Percentiles rank a stretch among this genome's conserved stretches.
phyloP scores from a whole-genome alignment of 2,888 invertebrate genomes.

The Pachycephus smyrnensis region DNA sequence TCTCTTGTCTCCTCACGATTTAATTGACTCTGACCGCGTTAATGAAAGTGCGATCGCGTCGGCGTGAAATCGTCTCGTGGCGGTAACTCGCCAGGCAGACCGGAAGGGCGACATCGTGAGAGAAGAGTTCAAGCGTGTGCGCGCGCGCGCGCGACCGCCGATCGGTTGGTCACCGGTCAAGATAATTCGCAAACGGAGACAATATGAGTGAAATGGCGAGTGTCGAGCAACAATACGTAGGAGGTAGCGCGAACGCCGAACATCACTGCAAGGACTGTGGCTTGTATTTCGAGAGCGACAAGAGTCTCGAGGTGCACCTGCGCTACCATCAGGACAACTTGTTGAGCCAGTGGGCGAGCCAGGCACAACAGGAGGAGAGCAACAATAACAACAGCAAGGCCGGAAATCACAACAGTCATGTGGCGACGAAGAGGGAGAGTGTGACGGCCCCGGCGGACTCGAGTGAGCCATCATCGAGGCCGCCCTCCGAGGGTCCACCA shows the following conservation, averaged over 20 bases:
- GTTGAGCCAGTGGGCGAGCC: conserved; percentile 79
- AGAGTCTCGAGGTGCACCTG: conserved; percentile 83
- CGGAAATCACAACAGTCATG: conserved; percentile 67
- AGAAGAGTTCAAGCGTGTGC: conserved; percentile 12
- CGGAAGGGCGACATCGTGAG: conserved; percentile 14
- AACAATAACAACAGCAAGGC: conserved; percentile 75
- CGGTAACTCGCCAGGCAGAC: conserved; percentile 3
- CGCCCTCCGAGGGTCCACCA: conserved; percentile 70
- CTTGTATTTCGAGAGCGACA: conserved; percentile 79
- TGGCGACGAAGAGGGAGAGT: conserved; percentile 68
- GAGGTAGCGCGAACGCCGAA: conserved; percentile 66
- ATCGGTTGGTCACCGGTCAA: neutral
- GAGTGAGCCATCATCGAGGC: conserved; percentile 73
- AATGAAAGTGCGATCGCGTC: neutral
- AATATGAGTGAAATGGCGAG: conserved; percentile 63
- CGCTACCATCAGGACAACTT: conserved; percentile 84
- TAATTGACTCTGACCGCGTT: neutral
- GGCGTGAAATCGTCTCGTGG: neutral
- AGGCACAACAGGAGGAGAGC: conserved; percentile 71
- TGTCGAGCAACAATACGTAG: conserved; percentile 65
- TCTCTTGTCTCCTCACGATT: neutral
- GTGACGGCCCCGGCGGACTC: conserved; percentile 79
- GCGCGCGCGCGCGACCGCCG: neutral
- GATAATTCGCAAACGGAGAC: conserved; percentile 27
- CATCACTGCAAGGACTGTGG: conserved; percentile 83